A percentile compares a stretch with the other conserved stretches of the same genome.
Conservation (phyloP, 2,797 vertebrate species). For the Alca torda region DNA sequence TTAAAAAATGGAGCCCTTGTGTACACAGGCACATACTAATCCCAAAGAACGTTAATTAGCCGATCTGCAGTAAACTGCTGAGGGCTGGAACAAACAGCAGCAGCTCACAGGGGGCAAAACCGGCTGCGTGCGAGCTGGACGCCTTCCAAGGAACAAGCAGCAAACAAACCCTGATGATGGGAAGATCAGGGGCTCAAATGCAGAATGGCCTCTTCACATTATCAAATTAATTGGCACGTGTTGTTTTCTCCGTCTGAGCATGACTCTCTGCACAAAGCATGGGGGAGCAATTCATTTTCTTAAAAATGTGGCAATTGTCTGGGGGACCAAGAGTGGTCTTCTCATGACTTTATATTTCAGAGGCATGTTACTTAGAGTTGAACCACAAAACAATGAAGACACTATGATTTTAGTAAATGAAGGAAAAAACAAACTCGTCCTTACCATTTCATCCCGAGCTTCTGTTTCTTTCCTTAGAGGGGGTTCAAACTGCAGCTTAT, state of each 20-base stretch:
- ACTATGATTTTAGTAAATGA: background rate
- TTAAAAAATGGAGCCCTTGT: background rate
- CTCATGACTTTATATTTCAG: background rate
- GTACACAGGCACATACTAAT: background rate
- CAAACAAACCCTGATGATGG: background rate
- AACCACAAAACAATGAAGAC: background rate
- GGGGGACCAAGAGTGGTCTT: background rate
- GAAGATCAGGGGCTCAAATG: background rate
- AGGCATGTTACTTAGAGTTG: background rate
- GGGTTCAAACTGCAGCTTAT: constrained; percentile 93
- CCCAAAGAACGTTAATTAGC: background rate
- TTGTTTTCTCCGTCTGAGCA: background rate
- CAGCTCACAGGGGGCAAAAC: background rate
- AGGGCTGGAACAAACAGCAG: background rate
- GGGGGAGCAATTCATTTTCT: background rate
- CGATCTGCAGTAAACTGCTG: background rate
- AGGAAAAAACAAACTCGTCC: background rate
- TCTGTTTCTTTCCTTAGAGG: constrained; percentile 93
- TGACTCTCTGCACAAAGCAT: background rate
- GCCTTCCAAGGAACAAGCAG: background rate
- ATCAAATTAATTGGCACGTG: background rate
- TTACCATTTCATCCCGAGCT: constrained; percentile 94
- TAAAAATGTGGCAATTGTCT: background rate
- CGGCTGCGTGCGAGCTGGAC: background rate
- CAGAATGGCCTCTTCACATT: background rate